These are phyloP conservation scores for Lepidocyrtoides sp. DNA, from an alignment of 2,888 invertebrate species.

Conservation along the genomic window DNA sequence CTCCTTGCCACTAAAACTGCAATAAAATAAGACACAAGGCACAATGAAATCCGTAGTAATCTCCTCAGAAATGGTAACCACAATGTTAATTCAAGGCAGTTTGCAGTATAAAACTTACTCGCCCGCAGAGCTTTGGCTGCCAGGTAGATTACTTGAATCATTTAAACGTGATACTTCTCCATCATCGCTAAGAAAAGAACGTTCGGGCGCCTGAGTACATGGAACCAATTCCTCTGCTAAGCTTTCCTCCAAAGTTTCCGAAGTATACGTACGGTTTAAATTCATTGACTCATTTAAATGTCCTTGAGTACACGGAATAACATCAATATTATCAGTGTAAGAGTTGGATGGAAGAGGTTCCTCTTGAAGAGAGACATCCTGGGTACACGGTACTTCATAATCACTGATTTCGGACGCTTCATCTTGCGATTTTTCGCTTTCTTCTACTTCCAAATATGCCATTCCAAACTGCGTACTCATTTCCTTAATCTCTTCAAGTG, in stretches of 20 bases:
- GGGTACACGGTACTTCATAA: slow-evolving; percentile 29
- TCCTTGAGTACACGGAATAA: slow-evolving; percentile 52
- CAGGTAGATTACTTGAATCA: not conserved
- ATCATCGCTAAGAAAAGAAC: not conserved
- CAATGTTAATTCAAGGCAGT: too few species aligned
- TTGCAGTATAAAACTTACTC: slow-evolving; percentile 63
- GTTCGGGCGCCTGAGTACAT: not conserved
- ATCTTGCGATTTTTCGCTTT: slow-evolving; percentile 2
- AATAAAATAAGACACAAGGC: not conserved
- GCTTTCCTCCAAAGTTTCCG: slow-evolving; percentile 18
- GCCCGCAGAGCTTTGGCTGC: slow-evolving; percentile 27
- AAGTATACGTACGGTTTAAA: slow-evolving; percentile 9
- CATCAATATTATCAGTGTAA: not conserved
- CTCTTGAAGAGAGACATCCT: not conserved
- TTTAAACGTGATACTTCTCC: not conserved
- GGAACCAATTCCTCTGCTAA: slow-evolving; percentile 6
- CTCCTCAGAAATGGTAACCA: not conserved
- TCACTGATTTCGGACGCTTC: not conserved
- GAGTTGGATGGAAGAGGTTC: not conserved
- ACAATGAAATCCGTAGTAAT: not conserved
- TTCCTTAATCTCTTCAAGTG: slow-evolving; percentile 39
- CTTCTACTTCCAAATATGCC: not conserved
- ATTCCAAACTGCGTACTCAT: not conserved
- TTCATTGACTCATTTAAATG: not conserved
- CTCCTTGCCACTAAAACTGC: slow-evolving; percentile 27